Evolutionary conservation across 1,140 invertebrate species (phyloP).

Genomic region (Hormaphis cornu): DNA sequence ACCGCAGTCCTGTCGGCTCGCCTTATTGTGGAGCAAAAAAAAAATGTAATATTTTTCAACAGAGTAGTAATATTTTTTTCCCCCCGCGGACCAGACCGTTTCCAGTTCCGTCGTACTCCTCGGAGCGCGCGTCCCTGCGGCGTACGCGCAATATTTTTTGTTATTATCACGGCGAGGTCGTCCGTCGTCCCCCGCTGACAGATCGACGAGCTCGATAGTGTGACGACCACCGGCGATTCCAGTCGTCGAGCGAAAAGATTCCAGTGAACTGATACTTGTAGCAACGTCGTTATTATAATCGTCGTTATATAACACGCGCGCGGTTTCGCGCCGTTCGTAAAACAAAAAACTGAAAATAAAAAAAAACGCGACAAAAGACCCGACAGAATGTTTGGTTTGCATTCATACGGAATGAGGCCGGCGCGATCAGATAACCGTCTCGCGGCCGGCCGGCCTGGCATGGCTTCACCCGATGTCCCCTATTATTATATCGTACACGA

Average conservation of each 20-base stretch:
- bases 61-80: too few relatives aligned
- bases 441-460: background rate
- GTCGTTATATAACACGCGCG: too few relatives aligned
- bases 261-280: too few relatives aligned
- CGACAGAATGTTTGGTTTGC: conserved; percentile 4
- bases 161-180: background rate
- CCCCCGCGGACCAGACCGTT: too few relatives aligned
- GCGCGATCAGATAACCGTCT: conserved; percentile 10
- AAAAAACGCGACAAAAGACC: background rate
- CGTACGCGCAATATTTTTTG: too few relatives aligned
- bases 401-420: conserved; percentile 24
- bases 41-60: too few relatives aligned
- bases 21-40: too few relatives aligned
- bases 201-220: conserved; percentile 1
- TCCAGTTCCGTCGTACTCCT: too few relatives aligned
- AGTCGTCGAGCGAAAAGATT: too few relatives aligned
- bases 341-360: background rate
- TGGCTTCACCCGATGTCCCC: background rate
- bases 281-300: too few relatives aligned
- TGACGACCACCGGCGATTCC: background rate
- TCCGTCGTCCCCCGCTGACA: background rate
- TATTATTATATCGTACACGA: background rate
- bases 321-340: background rate
- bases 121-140: too few relatives aligned
- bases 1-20: too few relatives aligned